A percentile compares a stretch with the other conserved stretches of the same genome.
Conservation (phyloP, 2,797 vertebrate genomes). For the Myotis planiceps region DNA sequence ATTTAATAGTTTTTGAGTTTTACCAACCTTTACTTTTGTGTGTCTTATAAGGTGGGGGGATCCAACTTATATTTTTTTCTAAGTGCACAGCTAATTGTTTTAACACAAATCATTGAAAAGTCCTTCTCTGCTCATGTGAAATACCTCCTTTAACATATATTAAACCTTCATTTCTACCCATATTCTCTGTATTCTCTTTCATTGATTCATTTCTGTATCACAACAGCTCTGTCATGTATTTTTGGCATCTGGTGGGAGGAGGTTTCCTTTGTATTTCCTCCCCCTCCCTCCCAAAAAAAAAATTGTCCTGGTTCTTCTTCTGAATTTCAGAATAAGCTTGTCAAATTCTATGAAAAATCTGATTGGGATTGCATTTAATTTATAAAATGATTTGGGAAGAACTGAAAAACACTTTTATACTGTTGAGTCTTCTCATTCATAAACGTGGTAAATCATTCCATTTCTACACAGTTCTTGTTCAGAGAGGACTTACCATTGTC, state of each 20-base stretch:
- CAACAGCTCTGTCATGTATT: not conserved
- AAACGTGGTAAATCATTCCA: not conserved
- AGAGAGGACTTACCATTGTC: not conserved
- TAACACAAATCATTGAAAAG: not conserved
- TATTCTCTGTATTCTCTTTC: not conserved
- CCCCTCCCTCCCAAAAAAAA: no score
- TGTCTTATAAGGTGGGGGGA: no score
- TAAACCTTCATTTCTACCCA: accelerated
- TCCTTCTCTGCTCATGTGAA: not conserved
- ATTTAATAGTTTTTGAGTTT: not conserved
- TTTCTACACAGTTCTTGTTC: not conserved
- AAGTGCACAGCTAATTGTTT: not conserved
- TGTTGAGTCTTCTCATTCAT: not conserved
- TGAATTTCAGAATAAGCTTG: not conserved
- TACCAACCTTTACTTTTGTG: not conserved
- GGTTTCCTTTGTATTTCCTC: accelerated
- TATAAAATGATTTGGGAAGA: not conserved
- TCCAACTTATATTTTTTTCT: not conserved
- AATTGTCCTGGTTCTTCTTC: not conserved
- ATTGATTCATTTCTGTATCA: not conserved
- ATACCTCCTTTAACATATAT: not conserved
- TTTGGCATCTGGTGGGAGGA: not conserved
- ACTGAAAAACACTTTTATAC: not conserved
- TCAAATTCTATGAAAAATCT: not conserved
- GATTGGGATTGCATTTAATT: not conserved